phyloP scores from a whole-genome alignment of 2,888 invertebrate genomes.

The Dynastes hyllus region DNA sequence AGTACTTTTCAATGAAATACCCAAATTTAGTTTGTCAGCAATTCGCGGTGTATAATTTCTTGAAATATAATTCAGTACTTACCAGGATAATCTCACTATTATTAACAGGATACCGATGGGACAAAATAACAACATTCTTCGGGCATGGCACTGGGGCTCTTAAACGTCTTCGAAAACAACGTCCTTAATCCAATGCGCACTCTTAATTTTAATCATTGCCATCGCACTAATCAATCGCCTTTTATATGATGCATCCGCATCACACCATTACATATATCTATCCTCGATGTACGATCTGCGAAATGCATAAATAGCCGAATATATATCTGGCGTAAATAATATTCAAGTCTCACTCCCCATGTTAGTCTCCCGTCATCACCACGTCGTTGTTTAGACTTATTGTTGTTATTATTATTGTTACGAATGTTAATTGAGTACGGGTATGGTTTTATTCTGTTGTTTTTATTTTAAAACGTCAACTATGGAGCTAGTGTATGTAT shows the following conservation, averaged over 20 bases:
- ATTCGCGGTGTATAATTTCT: too few species aligned
- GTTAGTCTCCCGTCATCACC: not conserved
- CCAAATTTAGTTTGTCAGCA: not conserved
- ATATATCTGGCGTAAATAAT: not conserved
- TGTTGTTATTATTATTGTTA: constrained; percentile 4
- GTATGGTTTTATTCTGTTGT: not conserved
- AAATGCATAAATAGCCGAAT: constrained; percentile 36
- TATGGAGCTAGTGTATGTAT: not conserved
- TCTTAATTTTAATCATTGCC: constrained; percentile 39
- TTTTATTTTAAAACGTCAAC: constrained; percentile 5
- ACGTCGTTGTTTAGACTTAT: not conserved
- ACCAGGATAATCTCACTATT: constrained; percentile 50
- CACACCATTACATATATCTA: not conserved
- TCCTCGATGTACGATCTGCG: constrained; percentile 18
- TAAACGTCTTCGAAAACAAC: constrained; percentile 43
- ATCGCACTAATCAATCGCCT: constrained; percentile 33
- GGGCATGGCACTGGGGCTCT: constrained; percentile 55
- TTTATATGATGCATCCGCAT: constrained; percentile 23
- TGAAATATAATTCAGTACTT: constrained; percentile 19
- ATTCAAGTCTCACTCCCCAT: constrained; percentile 11
- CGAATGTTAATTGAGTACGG: not conserved
- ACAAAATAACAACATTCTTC: constrained; percentile 56
- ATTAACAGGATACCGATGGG: constrained; percentile 50
- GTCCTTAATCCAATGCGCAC: constrained; percentile 31
- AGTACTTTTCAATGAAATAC: not conserved